Percentiles rank a stretch among this genome's conserved stretches.
These are phyloP conservation scores for Gallinago solitaria DNA, from an alignment of 2,797 vertebrate genomes.

Conservation along the genomic window DNA sequence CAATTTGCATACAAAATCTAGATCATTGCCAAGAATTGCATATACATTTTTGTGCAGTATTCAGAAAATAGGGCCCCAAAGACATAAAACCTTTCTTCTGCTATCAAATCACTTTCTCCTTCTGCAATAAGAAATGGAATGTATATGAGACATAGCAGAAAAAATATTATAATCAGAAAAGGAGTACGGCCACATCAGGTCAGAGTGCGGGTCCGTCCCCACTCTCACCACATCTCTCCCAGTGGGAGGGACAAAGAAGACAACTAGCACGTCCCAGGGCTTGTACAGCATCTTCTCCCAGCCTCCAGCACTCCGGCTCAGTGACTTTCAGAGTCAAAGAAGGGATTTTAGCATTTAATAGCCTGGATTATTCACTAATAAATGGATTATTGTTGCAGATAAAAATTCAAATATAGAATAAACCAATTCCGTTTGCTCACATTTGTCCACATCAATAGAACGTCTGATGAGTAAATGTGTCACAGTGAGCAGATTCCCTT, in stretches of 20 bases:
- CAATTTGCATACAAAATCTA: slow-evolving; percentile 49
- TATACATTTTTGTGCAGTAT: neutral
- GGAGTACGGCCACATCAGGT: neutral
- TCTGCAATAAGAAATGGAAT: neutral
- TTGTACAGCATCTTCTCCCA: neutral
- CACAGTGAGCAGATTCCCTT: slow-evolving; percentile 11
- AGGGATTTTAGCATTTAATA: neutral
- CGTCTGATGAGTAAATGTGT: neutral
- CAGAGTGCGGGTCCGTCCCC: neutral
- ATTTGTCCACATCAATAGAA: neutral
- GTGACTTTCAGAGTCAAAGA: slow-evolving; percentile 10
- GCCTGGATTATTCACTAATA: slow-evolving; percentile 48
- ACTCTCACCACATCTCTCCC: neutral
- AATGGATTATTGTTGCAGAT: slow-evolving; percentile 19
- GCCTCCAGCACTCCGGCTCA: neutral
- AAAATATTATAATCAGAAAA: neutral
- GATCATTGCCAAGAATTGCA: slow-evolving; percentile 6
- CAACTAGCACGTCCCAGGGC: accelerated
- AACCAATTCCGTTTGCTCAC: neutral
- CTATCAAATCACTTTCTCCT: neutral
- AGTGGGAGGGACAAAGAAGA: neutral
- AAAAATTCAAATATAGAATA: slow-evolving; percentile 41
- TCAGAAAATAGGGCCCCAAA: slow-evolving; percentile 40
- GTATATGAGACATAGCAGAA: neutral
- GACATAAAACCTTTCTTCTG: neutral